Percentiles rank a stretch among this genome's conserved stretches.
These are phyloP conservation scores for Carassius gibelio DNA, from an alignment of 2,113 vertebrate genomes.

Conservation along the genomic window DNA sequence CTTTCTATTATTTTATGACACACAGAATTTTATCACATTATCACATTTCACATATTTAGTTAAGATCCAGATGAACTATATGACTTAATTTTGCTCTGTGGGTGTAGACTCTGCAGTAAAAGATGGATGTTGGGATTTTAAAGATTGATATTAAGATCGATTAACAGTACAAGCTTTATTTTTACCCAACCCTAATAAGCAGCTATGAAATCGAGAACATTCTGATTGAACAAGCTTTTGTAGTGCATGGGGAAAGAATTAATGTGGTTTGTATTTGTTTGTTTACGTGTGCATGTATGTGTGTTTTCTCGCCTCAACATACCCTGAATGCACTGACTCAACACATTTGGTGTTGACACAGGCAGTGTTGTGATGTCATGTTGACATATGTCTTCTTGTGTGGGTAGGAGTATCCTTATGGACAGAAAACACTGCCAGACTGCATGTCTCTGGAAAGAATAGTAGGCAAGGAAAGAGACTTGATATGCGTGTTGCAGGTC, in stretches of 20 bases:
- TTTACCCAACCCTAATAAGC: not conserved
- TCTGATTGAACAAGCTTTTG: not conserved
- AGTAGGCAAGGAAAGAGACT: not conserved
- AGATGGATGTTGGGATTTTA: not conserved
- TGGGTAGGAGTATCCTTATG: slow-evolving; percentile 36
- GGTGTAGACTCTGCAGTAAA: not conserved
- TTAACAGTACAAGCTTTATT: not conserved
- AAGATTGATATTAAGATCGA: not conserved
- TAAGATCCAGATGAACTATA: not conserved
- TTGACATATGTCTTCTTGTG: slow-evolving; percentile 42
- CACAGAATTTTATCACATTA: not conserved
- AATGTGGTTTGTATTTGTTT: not conserved
- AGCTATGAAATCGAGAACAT: not conserved
- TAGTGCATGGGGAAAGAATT: not conserved
- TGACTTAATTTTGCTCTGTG: not conserved
- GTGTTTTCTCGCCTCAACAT: slow-evolving; percentile 18
- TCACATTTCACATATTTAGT: not conserved
- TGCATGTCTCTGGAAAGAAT: slow-evolving; percentile 11
- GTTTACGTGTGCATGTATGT: not conserved
- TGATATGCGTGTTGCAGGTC: not conserved
- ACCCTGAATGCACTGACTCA: slow-evolving; percentile 31
- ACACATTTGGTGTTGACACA: slow-evolving; percentile 28
- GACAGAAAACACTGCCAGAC: slow-evolving; percentile 8
- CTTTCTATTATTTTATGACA: too few species aligned
- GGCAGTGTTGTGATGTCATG: slow-evolving; percentile 9